Evolutionary conservation across 2,113 vertebrate genomes (phyloP).

Genomic region (Oreotragus oreotragus): DNA sequence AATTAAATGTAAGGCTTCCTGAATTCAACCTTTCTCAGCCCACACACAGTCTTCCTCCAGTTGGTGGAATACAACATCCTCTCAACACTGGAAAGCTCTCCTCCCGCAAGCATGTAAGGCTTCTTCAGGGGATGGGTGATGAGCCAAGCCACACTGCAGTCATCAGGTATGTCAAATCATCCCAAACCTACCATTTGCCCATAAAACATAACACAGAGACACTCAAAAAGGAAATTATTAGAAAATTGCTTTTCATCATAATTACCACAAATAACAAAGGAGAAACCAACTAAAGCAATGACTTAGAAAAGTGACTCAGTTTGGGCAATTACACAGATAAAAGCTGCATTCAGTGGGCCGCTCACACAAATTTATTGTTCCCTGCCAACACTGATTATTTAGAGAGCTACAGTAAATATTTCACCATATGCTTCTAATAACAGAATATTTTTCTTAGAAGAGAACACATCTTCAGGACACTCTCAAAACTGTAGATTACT

Average conservation of each 20-base stretch:
- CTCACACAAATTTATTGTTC: slow-evolving; percentile 35
- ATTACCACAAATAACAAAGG: slow-evolving; percentile 66
- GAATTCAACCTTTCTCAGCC: slow-evolving; percentile 22
- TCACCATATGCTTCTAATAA: not conserved
- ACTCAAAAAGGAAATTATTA: slow-evolving; percentile 67
- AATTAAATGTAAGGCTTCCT: slow-evolving; percentile 25
- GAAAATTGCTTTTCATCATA: slow-evolving; percentile 63
- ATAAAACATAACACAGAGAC: slow-evolving; percentile 41
- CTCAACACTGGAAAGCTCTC: slow-evolving; percentile 21
- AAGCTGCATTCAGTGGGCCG: slow-evolving; percentile 37
- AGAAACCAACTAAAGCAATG: slow-evolving; percentile 62
- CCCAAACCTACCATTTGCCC: slow-evolving; percentile 52
- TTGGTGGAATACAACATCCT: slow-evolving; percentile 24
- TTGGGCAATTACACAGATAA: slow-evolving; percentile 70
- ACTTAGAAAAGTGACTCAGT: slow-evolving; percentile 65
- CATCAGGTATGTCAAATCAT: not conserved
- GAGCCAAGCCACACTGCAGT: not conserved
- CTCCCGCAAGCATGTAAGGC: not conserved
- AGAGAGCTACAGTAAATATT: slow-evolving; percentile 33
- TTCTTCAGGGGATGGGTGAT: not conserved
- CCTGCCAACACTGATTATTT: slow-evolving; percentile 53
- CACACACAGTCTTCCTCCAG: slow-evolving; percentile 14
- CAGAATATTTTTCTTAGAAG: slow-evolving; percentile 15
- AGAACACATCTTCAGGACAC: not conserved
- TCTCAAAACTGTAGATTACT: not conserved